phyloP scores from a whole-genome alignment of 2,888 invertebrate species.

The Cabera pusaria region DNA sequence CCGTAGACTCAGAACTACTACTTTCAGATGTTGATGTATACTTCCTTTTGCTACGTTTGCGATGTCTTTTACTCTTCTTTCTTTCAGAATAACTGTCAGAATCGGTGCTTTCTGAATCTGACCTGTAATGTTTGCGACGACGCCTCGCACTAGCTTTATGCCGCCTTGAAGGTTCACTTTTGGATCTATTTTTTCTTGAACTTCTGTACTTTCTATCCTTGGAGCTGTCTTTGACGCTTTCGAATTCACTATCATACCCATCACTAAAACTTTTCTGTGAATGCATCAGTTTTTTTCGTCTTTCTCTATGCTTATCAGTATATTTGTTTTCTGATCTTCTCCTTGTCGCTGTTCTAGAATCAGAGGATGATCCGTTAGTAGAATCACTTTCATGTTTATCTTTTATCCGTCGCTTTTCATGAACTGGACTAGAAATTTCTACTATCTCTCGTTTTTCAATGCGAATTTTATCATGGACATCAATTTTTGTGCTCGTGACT shows the following conservation, averaged over 20 bases:
- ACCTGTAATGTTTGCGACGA: conserved; percentile 51
- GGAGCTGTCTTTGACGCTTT: conserved; percentile 48
- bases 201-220: conserved; percentile 51
- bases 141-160: conserved; percentile 55
- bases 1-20: conserved; percentile 71
- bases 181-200: conserved; percentile 71
- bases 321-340: conserved; percentile 52
- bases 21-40: conserved; percentile 68
- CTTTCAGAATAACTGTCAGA: conserved; percentile 61
- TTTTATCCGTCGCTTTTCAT: conserved; percentile 53
- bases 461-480: conserved; percentile 73
- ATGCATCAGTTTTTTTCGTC: conserved; percentile 59
- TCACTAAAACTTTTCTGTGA: conserved; percentile 78
- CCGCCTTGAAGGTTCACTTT: conserved; percentile 71
- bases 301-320: conserved; percentile 56
- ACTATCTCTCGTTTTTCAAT: conserved; percentile 79
- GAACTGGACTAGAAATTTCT: conserved; percentile 70
- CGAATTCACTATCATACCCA: conserved; percentile 73
- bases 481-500: conserved; percentile 79
- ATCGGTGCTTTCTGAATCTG: conserved; percentile 63
- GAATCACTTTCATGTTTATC: conserved; percentile 57
- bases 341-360: conserved; percentile 55
- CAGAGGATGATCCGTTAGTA: conserved; percentile 73
- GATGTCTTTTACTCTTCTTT: conserved; percentile 67
- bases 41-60: conserved; percentile 69